Base-by-base conservation (phyloP, 2,113 vertebrate species). In the Ceyx margarethae region DNA sequence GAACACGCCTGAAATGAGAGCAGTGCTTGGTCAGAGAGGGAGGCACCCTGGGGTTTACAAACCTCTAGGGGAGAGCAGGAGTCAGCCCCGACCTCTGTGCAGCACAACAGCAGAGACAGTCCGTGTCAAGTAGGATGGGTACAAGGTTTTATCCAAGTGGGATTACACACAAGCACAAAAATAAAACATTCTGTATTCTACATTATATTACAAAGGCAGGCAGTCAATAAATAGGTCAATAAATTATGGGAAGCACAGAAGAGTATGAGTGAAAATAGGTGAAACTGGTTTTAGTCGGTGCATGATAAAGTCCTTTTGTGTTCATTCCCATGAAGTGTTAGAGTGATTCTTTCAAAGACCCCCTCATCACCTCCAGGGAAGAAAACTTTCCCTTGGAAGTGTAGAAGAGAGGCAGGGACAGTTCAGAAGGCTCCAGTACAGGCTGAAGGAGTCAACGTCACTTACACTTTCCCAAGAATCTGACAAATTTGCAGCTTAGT, bases 171-270 rank as follows among this genome's bases (percentile, higher is more conserved):
- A 94, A 93, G 95, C 97, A 97, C 93, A 97, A 97, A 98, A 98
- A 98, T 97, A 97, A 97, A 98, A 84, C 86, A 90, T 96, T 97
- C 97, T 94, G 94, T 97, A 97, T 97, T 97, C 98, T 98, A 98
- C 98, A 98, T 72, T 98, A 98, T 98, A 89, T 97, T 98, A 98
- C 98, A 98, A 96, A 96, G 90, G 95, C 85, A 90, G 80, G 73
- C 91, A 78, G 93, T 96, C 97, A 98, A 98, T 98, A 98, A 98
- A 97, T 98, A 98, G 89, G 92, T 96, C 93, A 98, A 98, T 98
- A 98, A 98, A 98, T 98, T 98, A 96, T 83, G 94, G 91, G 81
- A 95, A 96, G 92, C 90, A 84, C 90, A 90, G 92, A 92, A 92
- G 95, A 85, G 83, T 88, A 61, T 74, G 95, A 80, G 96, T 81